Evolutionary conservation across 2,113 vertebrate genomes (phyloP).

Genomic region (Puffinus mauretanicus): DNA sequence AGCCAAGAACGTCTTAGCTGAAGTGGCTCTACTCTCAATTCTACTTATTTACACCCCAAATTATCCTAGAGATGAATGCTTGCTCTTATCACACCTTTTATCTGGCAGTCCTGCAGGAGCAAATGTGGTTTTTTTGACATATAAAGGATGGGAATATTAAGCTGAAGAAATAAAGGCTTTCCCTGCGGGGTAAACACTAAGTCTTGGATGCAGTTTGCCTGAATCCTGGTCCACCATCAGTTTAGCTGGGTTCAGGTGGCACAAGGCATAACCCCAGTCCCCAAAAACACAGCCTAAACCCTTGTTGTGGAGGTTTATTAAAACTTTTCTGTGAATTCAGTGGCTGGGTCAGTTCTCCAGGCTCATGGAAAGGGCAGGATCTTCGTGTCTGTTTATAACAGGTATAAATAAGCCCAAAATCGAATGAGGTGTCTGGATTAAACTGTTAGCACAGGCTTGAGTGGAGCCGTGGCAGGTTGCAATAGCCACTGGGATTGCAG

Average conservation of each 20-base stretch:
- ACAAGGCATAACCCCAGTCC: neutral
- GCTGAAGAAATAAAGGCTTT: neutral
- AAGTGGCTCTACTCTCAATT: neutral
- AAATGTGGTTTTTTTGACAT: neutral
- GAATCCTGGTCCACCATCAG: neutral
- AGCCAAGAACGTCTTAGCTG: neutral
- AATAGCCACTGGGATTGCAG: neutral
- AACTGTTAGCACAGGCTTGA: neutral
- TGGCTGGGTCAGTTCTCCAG: accelerated
- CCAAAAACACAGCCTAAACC: too few species aligned
- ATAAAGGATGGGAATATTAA: neutral
- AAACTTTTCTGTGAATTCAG: too few species aligned
- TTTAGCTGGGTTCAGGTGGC: neutral
- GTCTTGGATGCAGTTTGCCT: neutral
- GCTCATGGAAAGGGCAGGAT: neutral
- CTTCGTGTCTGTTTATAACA: neutral
- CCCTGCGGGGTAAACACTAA: neutral
- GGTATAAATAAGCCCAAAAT: neutral
- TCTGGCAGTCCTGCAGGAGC: neutral
- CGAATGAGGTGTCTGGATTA: neutral
- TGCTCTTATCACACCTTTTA: neutral
- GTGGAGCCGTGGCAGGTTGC: neutral
- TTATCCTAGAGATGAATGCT: neutral
- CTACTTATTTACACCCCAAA: neutral
- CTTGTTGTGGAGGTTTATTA: neutral